These are phyloP conservation scores for Egretta garzetta DNA, from an alignment of 2,113 vertebrate genomes.

Conservation along the genomic window DNA sequence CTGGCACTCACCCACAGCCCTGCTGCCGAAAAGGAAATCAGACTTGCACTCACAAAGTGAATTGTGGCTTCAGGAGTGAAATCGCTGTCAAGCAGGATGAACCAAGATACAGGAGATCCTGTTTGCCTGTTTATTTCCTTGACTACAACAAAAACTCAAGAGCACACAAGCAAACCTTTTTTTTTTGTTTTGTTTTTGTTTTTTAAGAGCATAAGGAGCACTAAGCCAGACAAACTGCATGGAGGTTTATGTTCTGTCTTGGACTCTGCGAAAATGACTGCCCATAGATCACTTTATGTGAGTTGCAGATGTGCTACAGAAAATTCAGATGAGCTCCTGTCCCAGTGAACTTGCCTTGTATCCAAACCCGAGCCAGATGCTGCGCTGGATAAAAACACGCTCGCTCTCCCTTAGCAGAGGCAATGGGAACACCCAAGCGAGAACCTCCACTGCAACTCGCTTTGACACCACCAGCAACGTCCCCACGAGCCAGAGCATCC, in stretches of 20 bases:
- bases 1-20: fast-evolving
- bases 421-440: neutral
- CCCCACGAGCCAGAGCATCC: neutral
- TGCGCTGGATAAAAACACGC: fast-evolving
- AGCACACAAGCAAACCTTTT: neutral
- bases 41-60: neutral
- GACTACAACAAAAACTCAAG: neutral
- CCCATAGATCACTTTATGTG: neutral
- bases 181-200: neutral
- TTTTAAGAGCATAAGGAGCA: neutral
- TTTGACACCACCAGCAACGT: neutral
- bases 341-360: neutral
- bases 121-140: slow-evolving; percentile 30
- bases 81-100: slow-evolving; percentile 15
- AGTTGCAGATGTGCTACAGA: neutral
- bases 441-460: neutral
- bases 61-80: neutral
- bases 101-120: slow-evolving; percentile 6
- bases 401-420: neutral
- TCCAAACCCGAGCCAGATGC: neutral
- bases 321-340: neutral
- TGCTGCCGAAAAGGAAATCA: neutral
- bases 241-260: neutral
- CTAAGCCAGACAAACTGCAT: neutral
- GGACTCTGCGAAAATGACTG: neutral